Conservation (phyloP, 2,888 invertebrate species). For the Autographa pulchrina region DNA sequence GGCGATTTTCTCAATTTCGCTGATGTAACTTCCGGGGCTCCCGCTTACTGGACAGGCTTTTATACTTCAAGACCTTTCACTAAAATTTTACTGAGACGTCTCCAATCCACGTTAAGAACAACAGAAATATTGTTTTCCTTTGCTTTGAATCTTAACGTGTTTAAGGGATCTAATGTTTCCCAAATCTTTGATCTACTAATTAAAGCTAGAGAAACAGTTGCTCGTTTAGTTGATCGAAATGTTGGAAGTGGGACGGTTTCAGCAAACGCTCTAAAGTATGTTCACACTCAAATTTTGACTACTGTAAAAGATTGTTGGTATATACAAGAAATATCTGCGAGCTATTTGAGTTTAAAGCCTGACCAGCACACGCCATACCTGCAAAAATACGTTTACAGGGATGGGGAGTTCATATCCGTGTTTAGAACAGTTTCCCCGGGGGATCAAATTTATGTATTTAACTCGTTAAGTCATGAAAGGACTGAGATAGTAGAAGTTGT, state of each 20-base stretch:
- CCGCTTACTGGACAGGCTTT: conserved; percentile 99
- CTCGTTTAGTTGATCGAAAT: conserved; percentile 98
- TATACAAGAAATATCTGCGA: conserved; percentile 78
- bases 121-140: conserved; percentile 96
- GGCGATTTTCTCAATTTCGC: conserved; percentile 99
- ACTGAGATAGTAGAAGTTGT: conserved; percentile 94
- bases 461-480: conserved; percentile 94
- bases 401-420: conserved; percentile 79
- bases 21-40: conserved; percentile 95
- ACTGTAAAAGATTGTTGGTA: conserved; percentile 81
- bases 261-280: conserved; percentile 94
- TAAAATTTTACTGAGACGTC: conserved; percentile 94
- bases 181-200: conserved; percentile 85
- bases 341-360: conserved; percentile 92
- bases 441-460: conserved; percentile 93
- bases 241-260: conserved; percentile 98
- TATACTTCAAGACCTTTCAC: conserved; percentile 96
- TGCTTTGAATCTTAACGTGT: conserved; percentile 91
- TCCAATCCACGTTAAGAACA: conserved; percentile 94
- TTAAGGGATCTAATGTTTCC: conserved; percentile 87
- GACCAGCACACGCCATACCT: conserved; percentile 91
- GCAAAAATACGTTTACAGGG: conserved; percentile 79
- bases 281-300: conserved; percentile 91
- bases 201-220: conserved; percentile 93
- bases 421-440: conserved; percentile 87